A percentile compares a stretch with the other conserved stretches of the same genome.
phyloP scores from a whole-genome alignment of 1,140 invertebrate genomes.

The Drosophila parabipectinata region DNA sequence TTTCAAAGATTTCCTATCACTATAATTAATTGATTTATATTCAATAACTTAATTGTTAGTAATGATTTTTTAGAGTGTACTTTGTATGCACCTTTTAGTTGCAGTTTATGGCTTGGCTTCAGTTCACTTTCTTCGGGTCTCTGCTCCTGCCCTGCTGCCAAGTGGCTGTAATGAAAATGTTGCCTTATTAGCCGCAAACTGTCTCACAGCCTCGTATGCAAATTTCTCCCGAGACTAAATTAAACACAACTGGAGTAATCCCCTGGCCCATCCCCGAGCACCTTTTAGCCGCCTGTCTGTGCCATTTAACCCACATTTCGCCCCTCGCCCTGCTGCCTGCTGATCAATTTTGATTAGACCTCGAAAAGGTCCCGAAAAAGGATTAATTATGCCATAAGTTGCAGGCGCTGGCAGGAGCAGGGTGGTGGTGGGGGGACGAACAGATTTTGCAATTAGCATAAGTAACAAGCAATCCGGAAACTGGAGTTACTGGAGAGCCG shows the following conservation, averaged over 20 bases:
- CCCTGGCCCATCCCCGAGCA: neutral
- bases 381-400: slow-evolving; percentile 66
- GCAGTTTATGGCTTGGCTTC: slow-evolving; percentile 52
- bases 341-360: slow-evolving; percentile 41
- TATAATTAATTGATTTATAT: no score
- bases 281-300: slow-evolving; percentile 1
- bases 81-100: slow-evolving; percentile 37
- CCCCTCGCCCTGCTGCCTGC: slow-evolving; percentile 9
- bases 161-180: slow-evolving; percentile 57
- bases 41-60: neutral
- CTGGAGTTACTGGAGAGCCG: slow-evolving; percentile 6
- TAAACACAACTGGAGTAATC: neutral
- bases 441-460: slow-evolving; percentile 64
- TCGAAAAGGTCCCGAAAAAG: slow-evolving; percentile 38
- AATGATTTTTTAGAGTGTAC: neutral
- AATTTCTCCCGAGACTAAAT: slow-evolving; percentile 41
- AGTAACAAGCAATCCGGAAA: slow-evolving; percentile 45
- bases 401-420: slow-evolving; percentile 20
- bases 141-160: slow-evolving; percentile 13
- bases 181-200: slow-evolving; percentile 74
- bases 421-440: slow-evolving; percentile 4
- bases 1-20: no score
- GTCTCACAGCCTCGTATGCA: slow-evolving; percentile 39
- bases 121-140: slow-evolving; percentile 16
- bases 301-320: slow-evolving; percentile 24